A percentile compares a stretch with the other conserved stretches of the same genome.
phyloP scores from a whole-genome alignment of 2,888 invertebrate species.

The Nemoura dubitans region DNA sequence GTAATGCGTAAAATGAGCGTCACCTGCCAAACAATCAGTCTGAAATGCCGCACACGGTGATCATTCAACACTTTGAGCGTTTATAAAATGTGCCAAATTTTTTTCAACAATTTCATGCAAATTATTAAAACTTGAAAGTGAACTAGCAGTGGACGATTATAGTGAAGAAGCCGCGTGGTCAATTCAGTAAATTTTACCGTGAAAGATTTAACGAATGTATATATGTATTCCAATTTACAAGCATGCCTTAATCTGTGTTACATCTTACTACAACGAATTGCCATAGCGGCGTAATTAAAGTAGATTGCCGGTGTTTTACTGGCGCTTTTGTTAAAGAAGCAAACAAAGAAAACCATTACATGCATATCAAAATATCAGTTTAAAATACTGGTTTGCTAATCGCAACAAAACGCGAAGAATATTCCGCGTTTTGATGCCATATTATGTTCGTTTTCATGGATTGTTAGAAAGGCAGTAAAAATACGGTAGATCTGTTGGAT shows the following conservation, averaged over 20 bases:
- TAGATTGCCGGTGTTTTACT: not conserved
- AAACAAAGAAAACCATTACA: not conserved
- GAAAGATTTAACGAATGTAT: not conserved
- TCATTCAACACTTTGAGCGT: not conserved
- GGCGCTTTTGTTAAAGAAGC: not conserved
- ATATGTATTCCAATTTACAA: not conserved
- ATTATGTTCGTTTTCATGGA: not conserved
- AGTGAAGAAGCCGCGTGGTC: not conserved
- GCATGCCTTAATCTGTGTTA: not conserved
- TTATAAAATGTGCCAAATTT: not conserved
- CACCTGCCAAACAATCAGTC: constrained; percentile 19
- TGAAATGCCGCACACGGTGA: constrained; percentile 16
- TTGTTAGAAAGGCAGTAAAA: not conserved
- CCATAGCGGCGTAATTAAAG: not conserved
- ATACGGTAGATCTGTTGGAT: too few species aligned
- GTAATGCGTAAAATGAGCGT: constrained; percentile 26
- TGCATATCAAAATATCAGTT: not conserved
- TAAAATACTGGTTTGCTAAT: not conserved
- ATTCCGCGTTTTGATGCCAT: not conserved
- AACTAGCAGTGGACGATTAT: not conserved
- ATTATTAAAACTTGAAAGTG: not conserved
- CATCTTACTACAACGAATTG: not conserved
- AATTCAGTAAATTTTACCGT: not conserved
- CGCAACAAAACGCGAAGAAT: not conserved
- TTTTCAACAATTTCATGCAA: not conserved